These are phyloP conservation scores for Riparia riparia DNA, from an alignment of 2,113 vertebrate species.

Conservation along the genomic window DNA sequence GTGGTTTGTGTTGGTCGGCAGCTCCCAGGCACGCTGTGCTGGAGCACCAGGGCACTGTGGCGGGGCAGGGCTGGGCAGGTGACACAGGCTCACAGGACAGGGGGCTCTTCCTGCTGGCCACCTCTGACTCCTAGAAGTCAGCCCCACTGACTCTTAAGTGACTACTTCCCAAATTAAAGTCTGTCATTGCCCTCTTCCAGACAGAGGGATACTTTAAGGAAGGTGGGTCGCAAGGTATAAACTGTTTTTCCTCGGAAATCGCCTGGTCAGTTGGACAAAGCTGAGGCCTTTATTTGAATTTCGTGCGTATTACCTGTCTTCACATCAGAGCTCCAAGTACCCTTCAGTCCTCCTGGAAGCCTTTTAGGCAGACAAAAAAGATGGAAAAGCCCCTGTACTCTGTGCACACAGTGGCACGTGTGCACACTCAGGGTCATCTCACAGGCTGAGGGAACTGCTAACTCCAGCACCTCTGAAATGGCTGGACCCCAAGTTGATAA, in stretches of 20 bases:
- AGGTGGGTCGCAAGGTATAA: neutral
- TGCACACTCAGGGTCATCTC: neutral
- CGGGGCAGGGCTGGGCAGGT: neutral
- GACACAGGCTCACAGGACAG: neutral
- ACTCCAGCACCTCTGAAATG: neutral
- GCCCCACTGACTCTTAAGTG: neutral
- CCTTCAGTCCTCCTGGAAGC: neutral
- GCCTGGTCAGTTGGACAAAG: neutral
- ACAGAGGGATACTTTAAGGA: neutral
- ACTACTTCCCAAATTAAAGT: neutral
- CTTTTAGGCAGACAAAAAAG: neutral
- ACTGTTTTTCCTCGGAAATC: neutral
- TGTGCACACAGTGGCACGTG: neutral
- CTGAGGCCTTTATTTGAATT: neutral
- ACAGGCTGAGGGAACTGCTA: neutral
- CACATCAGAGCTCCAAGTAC: neutral
- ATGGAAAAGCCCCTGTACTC: neutral
- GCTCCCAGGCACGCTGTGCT: rapidly evolving
- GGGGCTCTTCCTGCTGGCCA: neutral
- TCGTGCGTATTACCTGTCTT: rapidly evolving
- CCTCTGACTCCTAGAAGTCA: neutral
- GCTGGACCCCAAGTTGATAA: conserved; percentile 9
- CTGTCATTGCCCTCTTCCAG: neutral
- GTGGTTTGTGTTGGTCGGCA: neutral
- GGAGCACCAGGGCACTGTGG: rapidly evolving